Conservation (phyloP, 2,113 vertebrate genomes). For the Synchiropus splendidus region DNA sequence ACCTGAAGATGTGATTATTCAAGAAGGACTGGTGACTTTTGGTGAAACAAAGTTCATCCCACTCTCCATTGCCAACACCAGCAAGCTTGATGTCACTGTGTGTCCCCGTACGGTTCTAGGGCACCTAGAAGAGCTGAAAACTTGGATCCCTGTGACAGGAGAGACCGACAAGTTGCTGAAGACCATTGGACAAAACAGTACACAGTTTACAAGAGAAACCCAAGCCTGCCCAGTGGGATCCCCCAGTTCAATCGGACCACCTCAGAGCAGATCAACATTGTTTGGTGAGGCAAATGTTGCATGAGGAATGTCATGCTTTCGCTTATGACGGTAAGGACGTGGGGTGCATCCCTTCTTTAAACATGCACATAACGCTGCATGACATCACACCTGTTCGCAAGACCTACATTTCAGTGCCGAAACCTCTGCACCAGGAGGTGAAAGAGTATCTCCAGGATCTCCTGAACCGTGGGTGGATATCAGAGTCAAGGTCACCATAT, state of each 20-base stretch:
- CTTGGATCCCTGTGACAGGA: too few relatives aligned
- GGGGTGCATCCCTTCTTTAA: constrained; percentile 8
- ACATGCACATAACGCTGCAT: constrained; percentile 6
- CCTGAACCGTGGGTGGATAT: constrained; percentile 1
- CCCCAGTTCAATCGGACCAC: background rate
- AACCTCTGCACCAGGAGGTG: constrained; percentile 9
- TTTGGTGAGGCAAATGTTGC: constrained; percentile 1
- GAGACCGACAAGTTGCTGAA: background rate
- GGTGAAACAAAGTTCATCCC: too few relatives aligned
- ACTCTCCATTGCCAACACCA: too few relatives aligned
- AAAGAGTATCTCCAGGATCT: constrained; percentile 7
- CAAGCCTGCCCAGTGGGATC: background rate
- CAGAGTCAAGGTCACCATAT: constrained; percentile 1
- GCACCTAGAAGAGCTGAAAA: too few relatives aligned
- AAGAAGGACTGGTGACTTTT: too few relatives aligned
- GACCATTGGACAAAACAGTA: too few relatives aligned
- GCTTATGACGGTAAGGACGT: constrained; percentile 8
- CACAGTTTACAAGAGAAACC: too few relatives aligned
- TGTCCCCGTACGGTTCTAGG: too few relatives aligned
- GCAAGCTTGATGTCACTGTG: too few relatives aligned
- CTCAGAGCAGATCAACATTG: constrained; percentile 2
- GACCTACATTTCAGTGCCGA: background rate
- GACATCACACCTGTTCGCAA: constrained; percentile 1
- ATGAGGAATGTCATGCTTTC: too few relatives aligned
- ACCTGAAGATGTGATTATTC: too few relatives aligned